These are phyloP conservation scores for Catonia carolina DNA, from an alignment of 2,888 invertebrate genomes.

Conservation along the genomic window DNA sequence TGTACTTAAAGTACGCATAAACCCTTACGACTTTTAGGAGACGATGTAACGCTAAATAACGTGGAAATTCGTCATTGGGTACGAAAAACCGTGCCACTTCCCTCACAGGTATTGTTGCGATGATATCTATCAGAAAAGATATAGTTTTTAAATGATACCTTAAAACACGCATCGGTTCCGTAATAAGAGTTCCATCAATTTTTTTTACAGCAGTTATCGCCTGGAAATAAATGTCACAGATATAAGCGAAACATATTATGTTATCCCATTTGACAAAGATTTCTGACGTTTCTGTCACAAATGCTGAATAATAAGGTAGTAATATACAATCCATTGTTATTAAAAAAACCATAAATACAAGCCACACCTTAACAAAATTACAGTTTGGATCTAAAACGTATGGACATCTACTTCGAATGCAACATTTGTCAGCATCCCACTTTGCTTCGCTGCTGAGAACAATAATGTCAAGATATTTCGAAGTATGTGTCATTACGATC, in stretches of 20 bases:
- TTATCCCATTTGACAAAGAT: neutral
- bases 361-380: slow-evolving; percentile 5
- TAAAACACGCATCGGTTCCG: slow-evolving; percentile 4
- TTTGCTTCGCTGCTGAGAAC: slow-evolving; percentile 2
- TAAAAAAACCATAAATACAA: neutral
- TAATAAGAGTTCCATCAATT: slow-evolving; percentile 2
- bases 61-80: neutral
- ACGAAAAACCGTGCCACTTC: neutral
- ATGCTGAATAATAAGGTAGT: neutral
- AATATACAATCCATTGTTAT: neutral
- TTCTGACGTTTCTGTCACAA: neutral
- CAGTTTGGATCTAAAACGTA: neutral
- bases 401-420: neutral
- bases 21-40: neutral
- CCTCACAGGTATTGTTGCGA: neutral
- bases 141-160: neutral
- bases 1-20: neutral
- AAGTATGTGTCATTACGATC: neutral
- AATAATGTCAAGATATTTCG: neutral
- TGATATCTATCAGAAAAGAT: neutral
- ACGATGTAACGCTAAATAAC: neutral
- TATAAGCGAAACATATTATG: neutral
- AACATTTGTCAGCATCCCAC: neutral
- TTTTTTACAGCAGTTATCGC: slow-evolving; percentile 6
- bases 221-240: slow-evolving; percentile 5